These are phyloP conservation scores for Apamea sordens DNA, from an alignment of 2,888 invertebrate genomes.

Conservation along the genomic window DNA sequence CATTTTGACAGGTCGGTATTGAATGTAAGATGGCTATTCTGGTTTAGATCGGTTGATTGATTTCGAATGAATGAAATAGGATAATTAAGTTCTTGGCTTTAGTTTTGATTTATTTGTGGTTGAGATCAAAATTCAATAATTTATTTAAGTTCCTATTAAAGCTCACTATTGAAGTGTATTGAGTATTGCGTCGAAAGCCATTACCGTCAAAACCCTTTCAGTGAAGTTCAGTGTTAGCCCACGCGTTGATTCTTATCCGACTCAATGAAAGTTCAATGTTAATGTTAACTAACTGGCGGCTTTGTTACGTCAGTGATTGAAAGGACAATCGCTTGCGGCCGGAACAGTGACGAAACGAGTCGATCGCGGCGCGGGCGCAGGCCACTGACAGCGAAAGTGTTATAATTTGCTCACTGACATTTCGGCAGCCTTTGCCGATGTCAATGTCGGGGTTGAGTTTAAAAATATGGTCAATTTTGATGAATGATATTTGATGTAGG, in stretches of 20 bases:
- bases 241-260: slow-evolving; percentile 14
- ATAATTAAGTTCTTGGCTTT: background rate
- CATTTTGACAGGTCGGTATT: slow-evolving; percentile 49
- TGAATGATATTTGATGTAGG: background rate
- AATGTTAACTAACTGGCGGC: slow-evolving; percentile 39
- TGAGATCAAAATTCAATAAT: background rate
- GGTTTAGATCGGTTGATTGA: slow-evolving; percentile 1
- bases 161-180: no score
- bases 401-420: slow-evolving; percentile 67
- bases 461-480: background rate
- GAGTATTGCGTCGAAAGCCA: background rate
- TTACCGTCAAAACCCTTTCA: background rate
- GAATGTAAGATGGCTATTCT: slow-evolving; percentile 13
- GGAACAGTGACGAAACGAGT: slow-evolving; percentile 62
- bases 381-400: slow-evolving; percentile 71
- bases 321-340: slow-evolving; percentile 60
- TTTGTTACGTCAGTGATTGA: slow-evolving; percentile 63
- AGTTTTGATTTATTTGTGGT: background rate
- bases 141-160: background rate
- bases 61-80: background rate
- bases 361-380: slow-evolving; percentile 19
- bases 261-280: slow-evolving; percentile 48
- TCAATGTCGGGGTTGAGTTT: slow-evolving; percentile 35
- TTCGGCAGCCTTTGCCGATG: slow-evolving; percentile 62
- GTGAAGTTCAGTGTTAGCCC: background rate